Conservation (phyloP, 2,113 vertebrate genomes). For the Orientallactaga bullata region DNA sequence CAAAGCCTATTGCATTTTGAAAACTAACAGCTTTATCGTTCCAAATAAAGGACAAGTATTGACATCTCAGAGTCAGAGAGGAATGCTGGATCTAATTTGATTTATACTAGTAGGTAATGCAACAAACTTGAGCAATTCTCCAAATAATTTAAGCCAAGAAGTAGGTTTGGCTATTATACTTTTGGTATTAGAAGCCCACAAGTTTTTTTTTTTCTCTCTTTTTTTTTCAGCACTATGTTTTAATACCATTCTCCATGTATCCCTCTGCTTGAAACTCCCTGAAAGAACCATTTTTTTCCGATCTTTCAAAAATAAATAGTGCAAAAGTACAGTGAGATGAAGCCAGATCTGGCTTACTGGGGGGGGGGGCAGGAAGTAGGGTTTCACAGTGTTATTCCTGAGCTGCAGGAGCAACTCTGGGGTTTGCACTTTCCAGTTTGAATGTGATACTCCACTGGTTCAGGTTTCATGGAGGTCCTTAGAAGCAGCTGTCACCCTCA, state of each 20-base stretch:
- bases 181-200: not conserved
- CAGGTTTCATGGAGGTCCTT: conserved; percentile 76
- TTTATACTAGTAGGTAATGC: not conserved
- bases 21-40: not conserved
- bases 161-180: not conserved
- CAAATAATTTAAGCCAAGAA: not conserved
- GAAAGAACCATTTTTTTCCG: not conserved
- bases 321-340: not conserved
- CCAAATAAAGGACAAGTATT: not conserved
- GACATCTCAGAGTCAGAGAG: not conserved
- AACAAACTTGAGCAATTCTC: not conserved
- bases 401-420: not conserved
- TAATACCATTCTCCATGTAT: not conserved
- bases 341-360: not conserved
- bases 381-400: not conserved
- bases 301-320: not conserved
- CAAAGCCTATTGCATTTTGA: not conserved
- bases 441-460: conserved; percentile 42
- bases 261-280: not conserved
- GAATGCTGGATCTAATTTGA: not conserved
- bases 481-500: conserved; percentile 81
- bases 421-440: not conserved
- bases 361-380: not conserved
- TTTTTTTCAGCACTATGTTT: not conserved
- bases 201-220: not conserved